These are phyloP conservation scores for Enteromius thamalakanensis DNA, from an alignment of 2,797 vertebrate species.

Conservation along the genomic window DNA sequence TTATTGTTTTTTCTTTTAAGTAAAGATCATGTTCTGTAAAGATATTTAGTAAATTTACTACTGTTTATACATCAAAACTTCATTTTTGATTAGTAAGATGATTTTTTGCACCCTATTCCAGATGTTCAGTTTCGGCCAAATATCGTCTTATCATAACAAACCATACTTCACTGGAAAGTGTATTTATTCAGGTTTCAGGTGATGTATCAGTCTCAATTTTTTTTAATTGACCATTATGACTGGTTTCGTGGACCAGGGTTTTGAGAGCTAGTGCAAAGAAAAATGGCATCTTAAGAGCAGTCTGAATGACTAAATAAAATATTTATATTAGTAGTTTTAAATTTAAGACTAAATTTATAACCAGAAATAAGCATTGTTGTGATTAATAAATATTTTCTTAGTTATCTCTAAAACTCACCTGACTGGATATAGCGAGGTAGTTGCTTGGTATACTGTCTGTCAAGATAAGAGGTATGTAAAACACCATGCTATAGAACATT, in stretches of 20 bases:
- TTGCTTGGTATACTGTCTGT: not conserved
- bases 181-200: not conserved
- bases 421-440: not conserved
- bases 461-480: not conserved
- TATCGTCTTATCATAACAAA: not conserved
- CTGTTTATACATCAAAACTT: not conserved
- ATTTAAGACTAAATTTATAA: not conserved
- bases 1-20: too few relatives aligned
- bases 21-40: too few relatives aligned
- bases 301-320: not conserved
- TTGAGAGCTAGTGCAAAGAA: not conserved
- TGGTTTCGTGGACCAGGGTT: not conserved
- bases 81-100: not conserved
- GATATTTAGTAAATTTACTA: not conserved
- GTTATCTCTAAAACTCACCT: not conserved
- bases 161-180: not conserved
- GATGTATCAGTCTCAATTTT: too few relatives aligned
- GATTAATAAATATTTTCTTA: not conserved
- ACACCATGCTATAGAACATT: not conserved
- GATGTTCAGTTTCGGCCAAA: not conserved
- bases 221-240: too few relatives aligned
- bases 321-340: not conserved
- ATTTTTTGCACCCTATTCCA: not conserved
- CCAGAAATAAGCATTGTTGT: not conserved
- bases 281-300: not conserved